Evolutionary conservation across 2,113 vertebrate species (phyloP).

Genomic region (Tamias sibiricus): DNA sequence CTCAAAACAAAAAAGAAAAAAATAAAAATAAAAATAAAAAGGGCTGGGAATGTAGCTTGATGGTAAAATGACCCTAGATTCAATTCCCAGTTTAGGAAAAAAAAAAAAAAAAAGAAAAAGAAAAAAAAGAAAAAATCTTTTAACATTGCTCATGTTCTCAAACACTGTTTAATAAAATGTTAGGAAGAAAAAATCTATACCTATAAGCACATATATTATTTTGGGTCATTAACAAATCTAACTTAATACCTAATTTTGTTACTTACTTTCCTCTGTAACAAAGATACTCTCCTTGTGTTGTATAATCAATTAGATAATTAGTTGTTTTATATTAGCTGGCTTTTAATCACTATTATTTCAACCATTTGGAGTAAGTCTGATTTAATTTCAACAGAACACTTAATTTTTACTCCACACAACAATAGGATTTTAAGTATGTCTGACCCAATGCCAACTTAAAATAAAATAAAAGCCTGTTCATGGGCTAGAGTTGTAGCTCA

Average conservation of each 20-base stretch:
- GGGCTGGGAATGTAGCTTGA: no score
- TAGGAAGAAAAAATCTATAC: background rate
- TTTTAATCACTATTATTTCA: conserved; percentile 56
- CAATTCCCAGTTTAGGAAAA: no score
- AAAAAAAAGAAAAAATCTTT: no score
- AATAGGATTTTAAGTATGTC: background rate
- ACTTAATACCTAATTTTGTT: conserved; percentile 2
- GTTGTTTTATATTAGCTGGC: background rate
- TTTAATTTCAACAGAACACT: conserved; percentile 46
- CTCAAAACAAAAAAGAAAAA: no score
- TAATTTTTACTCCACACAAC: conserved; percentile 50
- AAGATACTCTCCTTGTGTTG: background rate
- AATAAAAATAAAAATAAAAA: no score
- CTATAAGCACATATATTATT: background rate
- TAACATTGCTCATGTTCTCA: background rate
- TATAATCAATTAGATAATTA: conserved; percentile 35
- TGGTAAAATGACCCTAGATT: no score
- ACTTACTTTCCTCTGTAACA: conserved; percentile 19
- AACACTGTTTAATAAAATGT: conserved; percentile 48
- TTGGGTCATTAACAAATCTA: conserved; percentile 21
- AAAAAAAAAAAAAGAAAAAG: no score
- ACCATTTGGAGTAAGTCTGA: conserved; percentile 1
- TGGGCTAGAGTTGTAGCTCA: no score
- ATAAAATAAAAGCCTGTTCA: conserved; percentile 50
- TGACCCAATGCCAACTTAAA: conserved; percentile 49